A percentile compares a stretch with the other conserved stretches of the same genome.
Evolutionary conservation across 2,888 invertebrate species (phyloP).

Genomic region (Aphrophora alni): DNA sequence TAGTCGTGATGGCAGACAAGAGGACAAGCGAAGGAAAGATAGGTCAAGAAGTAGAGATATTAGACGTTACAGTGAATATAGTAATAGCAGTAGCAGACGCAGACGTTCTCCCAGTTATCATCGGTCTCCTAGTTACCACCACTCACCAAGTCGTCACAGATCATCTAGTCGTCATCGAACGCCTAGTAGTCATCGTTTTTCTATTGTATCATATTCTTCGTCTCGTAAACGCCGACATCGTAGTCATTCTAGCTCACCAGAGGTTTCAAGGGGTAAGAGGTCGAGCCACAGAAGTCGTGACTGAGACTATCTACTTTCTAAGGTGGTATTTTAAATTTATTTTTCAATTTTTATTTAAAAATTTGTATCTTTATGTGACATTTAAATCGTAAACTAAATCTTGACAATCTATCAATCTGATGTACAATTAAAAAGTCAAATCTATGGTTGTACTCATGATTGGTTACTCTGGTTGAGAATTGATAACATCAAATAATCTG

Average conservation of each 20-base stretch:
- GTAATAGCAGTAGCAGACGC: conserved; percentile 3
- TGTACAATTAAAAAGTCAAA: too few relatives aligned
- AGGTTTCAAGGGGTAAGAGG: conserved; percentile 36
- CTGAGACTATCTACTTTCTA: conserved; percentile 16
- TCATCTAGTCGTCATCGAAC: neutral
- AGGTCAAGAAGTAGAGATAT: conserved; percentile 18
- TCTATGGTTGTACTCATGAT: too few relatives aligned
- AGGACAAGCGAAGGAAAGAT: neutral
- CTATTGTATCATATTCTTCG: conserved; percentile 13
- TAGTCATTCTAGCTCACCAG: conserved; percentile 30
- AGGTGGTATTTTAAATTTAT: conserved; percentile 29
- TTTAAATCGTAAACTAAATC: too few relatives aligned
- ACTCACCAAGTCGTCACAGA: neutral
- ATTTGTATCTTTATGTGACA: neutral
- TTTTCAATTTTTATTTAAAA: neutral
- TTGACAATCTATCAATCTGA: too few relatives aligned
- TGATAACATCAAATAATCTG: too few relatives aligned
- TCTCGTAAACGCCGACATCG: conserved; percentile 27
- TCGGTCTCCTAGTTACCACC: conserved; percentile 12
- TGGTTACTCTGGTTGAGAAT: too few relatives aligned
- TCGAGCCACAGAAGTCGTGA: conserved; percentile 38
- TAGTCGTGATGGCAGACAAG: neutral
- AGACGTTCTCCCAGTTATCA: conserved; percentile 14
- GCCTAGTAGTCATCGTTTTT: neutral
- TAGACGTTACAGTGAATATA: neutral